phyloP scores from a whole-genome alignment of 2,113 vertebrate species.

The Vicugna pacos region DNA sequence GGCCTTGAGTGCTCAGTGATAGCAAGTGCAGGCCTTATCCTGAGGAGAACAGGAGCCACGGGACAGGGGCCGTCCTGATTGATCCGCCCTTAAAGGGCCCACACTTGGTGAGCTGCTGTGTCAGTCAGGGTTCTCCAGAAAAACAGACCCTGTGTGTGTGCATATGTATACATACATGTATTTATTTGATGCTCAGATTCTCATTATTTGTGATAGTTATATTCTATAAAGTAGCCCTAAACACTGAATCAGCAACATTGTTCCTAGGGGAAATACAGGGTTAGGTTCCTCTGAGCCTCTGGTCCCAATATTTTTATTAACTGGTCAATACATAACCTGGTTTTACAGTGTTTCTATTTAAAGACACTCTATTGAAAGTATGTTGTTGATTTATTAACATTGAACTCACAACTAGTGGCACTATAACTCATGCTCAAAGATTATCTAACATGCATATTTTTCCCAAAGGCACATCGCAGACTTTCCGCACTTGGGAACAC shows the following conservation, averaged over 20 bases:
- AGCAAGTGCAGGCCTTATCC: background rate
- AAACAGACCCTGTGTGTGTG: fast-evolving
- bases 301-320: background rate
- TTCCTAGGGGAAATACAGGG: background rate
- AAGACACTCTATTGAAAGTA: background rate
- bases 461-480: background rate
- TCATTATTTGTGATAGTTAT: background rate
- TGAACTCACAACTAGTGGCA: background rate
- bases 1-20: background rate
- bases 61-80: background rate
- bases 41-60: fast-evolving
- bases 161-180: fast-evolving
- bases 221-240: background rate
- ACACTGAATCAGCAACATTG: background rate
- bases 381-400: background rate
- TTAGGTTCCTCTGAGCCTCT: background rate
- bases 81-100: background rate
- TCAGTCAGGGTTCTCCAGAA: background rate
- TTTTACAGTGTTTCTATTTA: background rate
- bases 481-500: background rate
- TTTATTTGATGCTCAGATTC: background rate
- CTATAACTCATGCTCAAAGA: background rate
- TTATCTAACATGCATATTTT: background rate
- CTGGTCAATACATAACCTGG: background rate
- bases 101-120: background rate